Evolutionary conservation across 2,797 vertebrate genomes (phyloP).

Genomic region (Tadarida brasiliensis): DNA sequence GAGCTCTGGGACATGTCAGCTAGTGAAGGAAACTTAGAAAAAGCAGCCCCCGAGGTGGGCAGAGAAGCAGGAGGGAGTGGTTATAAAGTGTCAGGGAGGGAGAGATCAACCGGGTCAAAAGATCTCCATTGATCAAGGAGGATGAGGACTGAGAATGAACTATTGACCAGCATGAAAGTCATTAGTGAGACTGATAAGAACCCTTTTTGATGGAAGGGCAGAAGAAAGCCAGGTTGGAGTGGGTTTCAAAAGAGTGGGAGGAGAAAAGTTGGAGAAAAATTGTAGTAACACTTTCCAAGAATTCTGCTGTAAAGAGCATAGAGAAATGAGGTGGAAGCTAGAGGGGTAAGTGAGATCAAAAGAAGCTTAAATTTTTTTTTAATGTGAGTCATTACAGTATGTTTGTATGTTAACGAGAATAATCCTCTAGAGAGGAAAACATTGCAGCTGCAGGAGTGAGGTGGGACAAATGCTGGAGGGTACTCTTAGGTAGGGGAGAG

Average conservation of each 20-base stretch:
- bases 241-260: not conserved
- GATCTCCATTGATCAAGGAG: not conserved
- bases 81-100: not conserved
- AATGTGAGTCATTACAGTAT: not conserved
- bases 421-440: not conserved
- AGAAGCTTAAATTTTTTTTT: not conserved
- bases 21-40: not conserved
- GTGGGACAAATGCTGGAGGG: not conserved
- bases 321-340: not conserved
- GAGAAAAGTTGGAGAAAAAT: not conserved
- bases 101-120: not conserved
- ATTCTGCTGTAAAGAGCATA: not conserved
- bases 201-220: not conserved
- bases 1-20: not conserved
- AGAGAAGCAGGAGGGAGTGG: not conserved
- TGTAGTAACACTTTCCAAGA: not conserved
- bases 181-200: not conserved
- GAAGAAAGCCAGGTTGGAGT: not conserved
- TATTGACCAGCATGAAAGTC: not conserved
- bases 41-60: not conserved
- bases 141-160: not conserved
- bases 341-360: not conserved
- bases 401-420: not conserved
- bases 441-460: not conserved
- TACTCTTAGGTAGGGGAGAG: too few relatives aligned